Base-by-base conservation (phyloP, 2,797 vertebrate species). In the Phrynocephalus vlangalii region DNA sequence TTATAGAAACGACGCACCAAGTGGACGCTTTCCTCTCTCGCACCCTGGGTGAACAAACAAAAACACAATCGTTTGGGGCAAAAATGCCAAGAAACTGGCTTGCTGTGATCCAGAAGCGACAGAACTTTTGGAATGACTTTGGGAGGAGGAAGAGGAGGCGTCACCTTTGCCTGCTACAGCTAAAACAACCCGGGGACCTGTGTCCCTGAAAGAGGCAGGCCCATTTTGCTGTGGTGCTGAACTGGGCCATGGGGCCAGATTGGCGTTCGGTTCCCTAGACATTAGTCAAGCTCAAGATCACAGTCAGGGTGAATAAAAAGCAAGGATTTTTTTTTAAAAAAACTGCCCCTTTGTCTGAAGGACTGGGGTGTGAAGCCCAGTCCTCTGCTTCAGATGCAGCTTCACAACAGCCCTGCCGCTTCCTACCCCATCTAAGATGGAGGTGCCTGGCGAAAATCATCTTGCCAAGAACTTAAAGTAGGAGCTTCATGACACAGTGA, bases 1-100 rank as follows among this genome's bases (percentile, higher is more conserved):
- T 99, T 99, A 94, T 99, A 99, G 93, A 99, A 99, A 76, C 97
- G 96, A 22, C 99, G 97, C 3, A 99, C 95, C n/a, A 99, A 97
- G 94, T 99, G 98, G 78, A 99, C 97, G 33, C 99, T 99, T 95
- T 99, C 99, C 94, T 99, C 99, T 94, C 98, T 97, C 0, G 98
- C 99, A 3, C 99, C 99, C 99, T 99, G 94, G 9, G 95, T 6
- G 84, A 95, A 94, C 82, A 93, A 2, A 86, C 63, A 52, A 0
- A 1, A 16, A 91, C 15, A 63, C 60, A 44, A 44, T 16, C 0
- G 77, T 91, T 90, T 63, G 87, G 56, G 2, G 20, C 90, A 6
- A 75, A 83, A 52, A 67, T 30, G 75, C 3, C 79, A 0, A 3
- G 56, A 66, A 77, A 66, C 2, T 11, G 16, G 73, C 18, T 22